Conservation (phyloP, 2,888 invertebrate genomes). For the Leistus spinibarbis region DNA sequence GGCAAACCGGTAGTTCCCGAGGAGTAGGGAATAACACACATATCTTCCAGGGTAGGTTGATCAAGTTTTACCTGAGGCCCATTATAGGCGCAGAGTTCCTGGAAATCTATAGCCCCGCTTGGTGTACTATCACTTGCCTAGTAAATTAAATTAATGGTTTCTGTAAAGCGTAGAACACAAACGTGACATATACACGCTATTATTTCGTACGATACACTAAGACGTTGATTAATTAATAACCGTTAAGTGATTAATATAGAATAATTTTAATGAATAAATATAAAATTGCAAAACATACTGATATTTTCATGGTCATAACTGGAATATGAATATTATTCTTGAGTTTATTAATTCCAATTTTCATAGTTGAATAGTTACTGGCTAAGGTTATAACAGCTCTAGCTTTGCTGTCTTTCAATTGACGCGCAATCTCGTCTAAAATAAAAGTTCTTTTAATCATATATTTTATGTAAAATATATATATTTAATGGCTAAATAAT, state of each 20-base stretch:
- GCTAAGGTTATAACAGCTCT: background rate
- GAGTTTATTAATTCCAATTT: background rate
- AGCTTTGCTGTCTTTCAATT: background rate
- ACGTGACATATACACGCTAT: no score
- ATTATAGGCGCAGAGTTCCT: conserved; percentile 62
- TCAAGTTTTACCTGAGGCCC: conserved; percentile 60
- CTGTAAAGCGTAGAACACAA: no score
- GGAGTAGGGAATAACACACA: conserved; percentile 78
- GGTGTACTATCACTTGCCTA: conserved; percentile 52
- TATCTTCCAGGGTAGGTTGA: conserved; percentile 61
- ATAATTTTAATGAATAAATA: no score
- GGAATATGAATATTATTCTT: no score
- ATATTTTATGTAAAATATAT: no score
- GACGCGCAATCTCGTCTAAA: background rate
- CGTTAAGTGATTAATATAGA: no score
- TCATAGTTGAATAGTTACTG: background rate
- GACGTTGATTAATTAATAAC: no score
- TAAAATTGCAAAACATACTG: no score
- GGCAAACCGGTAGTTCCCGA: conserved; percentile 86
- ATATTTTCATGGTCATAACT: background rate
- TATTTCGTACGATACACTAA: no score
- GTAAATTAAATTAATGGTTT: background rate
- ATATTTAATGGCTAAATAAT: background rate
- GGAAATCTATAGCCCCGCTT: conserved; percentile 64
- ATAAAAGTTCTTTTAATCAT: background rate